phyloP scores from a whole-genome alignment of 23 tunicate genomes.

The Trididemnum clinides region DNA sequence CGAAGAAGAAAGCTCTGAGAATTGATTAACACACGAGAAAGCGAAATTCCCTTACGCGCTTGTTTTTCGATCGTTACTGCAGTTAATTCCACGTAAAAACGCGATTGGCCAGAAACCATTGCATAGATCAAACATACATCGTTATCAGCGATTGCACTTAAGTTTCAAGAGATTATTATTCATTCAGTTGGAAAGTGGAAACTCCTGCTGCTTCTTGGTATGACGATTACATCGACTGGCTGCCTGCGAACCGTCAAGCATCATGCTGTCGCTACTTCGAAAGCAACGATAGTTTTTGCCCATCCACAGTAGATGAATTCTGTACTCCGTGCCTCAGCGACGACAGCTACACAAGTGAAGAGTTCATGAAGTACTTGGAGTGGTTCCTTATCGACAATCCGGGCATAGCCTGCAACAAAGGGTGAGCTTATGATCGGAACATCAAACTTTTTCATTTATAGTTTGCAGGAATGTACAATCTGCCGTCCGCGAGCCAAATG shows the following conservation, averaged over 20 bases:
- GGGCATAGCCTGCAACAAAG: conserved; percentile 81
- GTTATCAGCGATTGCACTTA: no score
- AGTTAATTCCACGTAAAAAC: no score
- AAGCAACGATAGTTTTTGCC: conserved; percentile 60
- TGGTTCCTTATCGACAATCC: conserved; percentile 95
- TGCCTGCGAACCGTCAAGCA: conserved; percentile 43
- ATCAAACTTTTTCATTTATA: no score
- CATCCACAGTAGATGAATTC: conserved; percentile 44
- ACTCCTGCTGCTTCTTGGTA: conserved; percentile 97
- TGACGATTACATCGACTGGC: conserved; percentile 97
- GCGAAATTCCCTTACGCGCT: no score
- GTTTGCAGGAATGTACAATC: no score
- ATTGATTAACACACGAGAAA: no score
- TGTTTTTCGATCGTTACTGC: no score
- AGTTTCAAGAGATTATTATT: not conserved
- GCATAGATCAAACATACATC: no score
- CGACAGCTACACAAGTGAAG: conserved; percentile 44
- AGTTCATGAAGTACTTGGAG: conserved; percentile 81
- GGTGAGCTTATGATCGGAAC: conserved; percentile 55
- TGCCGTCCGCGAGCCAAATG: no score
- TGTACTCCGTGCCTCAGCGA: conserved; percentile 42
- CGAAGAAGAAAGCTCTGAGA: no score
- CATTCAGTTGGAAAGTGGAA: conserved; percentile 82
- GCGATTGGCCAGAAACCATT: no score
- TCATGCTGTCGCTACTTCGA: conserved; percentile 69